phyloP scores from a whole-genome alignment of 2,113 vertebrate species.

The Daphoenositta chrysoptera region DNA sequence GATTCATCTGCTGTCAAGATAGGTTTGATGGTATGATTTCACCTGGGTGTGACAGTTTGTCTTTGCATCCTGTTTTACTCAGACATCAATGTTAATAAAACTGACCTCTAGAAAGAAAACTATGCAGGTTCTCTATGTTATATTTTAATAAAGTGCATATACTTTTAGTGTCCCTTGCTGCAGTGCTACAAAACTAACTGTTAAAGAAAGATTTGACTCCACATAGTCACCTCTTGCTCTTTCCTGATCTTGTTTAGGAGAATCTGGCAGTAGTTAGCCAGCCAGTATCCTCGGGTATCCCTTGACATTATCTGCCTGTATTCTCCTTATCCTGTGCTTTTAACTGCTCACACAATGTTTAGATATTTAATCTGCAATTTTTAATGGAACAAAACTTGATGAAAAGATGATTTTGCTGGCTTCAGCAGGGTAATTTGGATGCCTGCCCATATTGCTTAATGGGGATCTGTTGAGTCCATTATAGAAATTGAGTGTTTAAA shows the following conservation, averaged over 20 bases:
- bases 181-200: neutral
- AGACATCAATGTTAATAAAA: neutral
- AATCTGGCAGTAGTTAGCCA: neutral
- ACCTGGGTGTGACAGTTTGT: neutral
- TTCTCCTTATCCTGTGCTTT: constrained; percentile 5
- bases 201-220: neutral
- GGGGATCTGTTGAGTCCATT: constrained; percentile 37
- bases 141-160: neutral
- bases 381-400: constrained; percentile 23
- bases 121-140: neutral
- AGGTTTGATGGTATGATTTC: neutral
- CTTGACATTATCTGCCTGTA: constrained; percentile 9
- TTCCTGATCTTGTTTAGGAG: neutral
- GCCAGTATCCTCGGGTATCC: neutral
- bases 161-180: neutral
- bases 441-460: neutral
- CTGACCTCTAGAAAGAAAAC: neutral
- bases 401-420: constrained; percentile 33
- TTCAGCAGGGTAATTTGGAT: constrained; percentile 40
- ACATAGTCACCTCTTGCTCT: neutral
- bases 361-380: neutral
- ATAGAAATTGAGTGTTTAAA: constrained; percentile 27
- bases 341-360: neutral
- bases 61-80: neutral
- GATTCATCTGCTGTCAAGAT: neutral